Evolutionary conservation across 1,140 invertebrate genomes (phyloP).

Genomic region (Drosophila takahashii): DNA sequence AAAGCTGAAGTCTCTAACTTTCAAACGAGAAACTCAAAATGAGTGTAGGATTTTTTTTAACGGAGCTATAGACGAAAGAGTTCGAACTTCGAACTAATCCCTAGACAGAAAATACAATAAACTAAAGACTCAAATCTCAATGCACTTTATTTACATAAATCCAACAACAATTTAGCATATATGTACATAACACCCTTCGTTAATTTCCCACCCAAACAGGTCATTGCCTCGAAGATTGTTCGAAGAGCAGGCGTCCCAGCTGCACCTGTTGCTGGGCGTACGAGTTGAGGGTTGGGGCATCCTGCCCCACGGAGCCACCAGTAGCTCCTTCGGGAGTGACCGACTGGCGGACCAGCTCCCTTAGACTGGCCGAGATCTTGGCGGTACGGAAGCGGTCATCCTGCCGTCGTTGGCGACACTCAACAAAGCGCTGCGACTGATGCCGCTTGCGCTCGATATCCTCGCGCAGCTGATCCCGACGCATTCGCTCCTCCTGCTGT

Average conservation of each 20-base stretch:
- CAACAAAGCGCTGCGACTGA: slow-evolving; percentile 72
- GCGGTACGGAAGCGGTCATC: slow-evolving; percentile 71
- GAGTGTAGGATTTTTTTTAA: too few species aligned
- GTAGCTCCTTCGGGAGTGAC: slow-evolving; percentile 72
- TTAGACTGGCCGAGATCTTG: slow-evolving; percentile 79
- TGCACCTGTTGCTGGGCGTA: slow-evolving; percentile 62
- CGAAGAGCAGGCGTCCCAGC: slow-evolving; percentile 61
- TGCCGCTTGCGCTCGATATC: slow-evolving; percentile 68
- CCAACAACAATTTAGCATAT: slow-evolving; percentile 56
- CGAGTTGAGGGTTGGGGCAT: slow-evolving; percentile 32
- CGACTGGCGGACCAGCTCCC: slow-evolving; percentile 78
- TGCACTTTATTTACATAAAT: slow-evolving; percentile 64
- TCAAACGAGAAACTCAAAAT: too few species aligned
- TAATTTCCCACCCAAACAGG: not conserved
- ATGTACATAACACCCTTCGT: slow-evolving; percentile 15
- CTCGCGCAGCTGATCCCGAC: slow-evolving; percentile 64
- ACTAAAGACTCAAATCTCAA: not conserved
- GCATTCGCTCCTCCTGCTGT: slow-evolving; percentile 60
- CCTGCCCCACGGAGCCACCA: slow-evolving; percentile 13
- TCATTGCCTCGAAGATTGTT: slow-evolving; percentile 27
- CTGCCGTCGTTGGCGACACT: slow-evolving; percentile 61
- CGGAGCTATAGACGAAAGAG: too few species aligned
- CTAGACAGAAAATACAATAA: too few species aligned
- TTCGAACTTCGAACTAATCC: too few species aligned
- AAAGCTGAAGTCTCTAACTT: too few species aligned